Evolutionary conservation across 2,888 invertebrate genomes (phyloP), one percentile per base, ranked within the genome.

Genomic region (Pyrrhia umbra): DNA sequence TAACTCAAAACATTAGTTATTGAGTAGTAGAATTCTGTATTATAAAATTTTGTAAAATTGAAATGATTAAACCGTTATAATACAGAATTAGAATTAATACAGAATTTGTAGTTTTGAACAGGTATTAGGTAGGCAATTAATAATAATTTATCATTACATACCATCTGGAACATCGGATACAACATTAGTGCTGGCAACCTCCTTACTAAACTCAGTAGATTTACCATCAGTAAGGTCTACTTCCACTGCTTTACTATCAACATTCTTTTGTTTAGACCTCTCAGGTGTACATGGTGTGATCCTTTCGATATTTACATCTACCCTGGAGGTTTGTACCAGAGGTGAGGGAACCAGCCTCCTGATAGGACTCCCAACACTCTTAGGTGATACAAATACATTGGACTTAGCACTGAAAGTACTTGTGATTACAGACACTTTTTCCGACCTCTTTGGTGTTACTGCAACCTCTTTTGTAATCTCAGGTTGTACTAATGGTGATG

Each of bases 381-480:
- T 80, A 0, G 91, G 90, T 2, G 91, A 90, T 3, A 84, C 81
- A 82, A 91, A 90, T 2, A 88, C 74, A 47, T 60, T 71, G 40
- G 77, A 51, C 60, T 78, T 84, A 2, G 67, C 59, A 57, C 66
- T 80, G 9, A 84, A 65, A 23, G 80, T 69, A 46, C 82, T 76
- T 15, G 85, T 85, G 47, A 86, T 85, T 6, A 85, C 87, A 27
- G 86, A 76, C 3, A 83, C 82, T 64, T 85, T 86, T 62, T 83
- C 85, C 5, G 79, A 60, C 6, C 13, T 58, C 66, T 82, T 75
- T 23, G 72, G 72, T 16, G 73, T 75, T 8, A 16, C 64, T 50
- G 67, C 9, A 40, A 79, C 71, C 46, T 84, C 78, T 71, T 78
- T 57, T 68, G 74, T 6, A 52, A 72, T 45, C 6, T 57, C 69